Conservation (phyloP, 2,888 invertebrate genomes). For the Philopedon plagiatum region DNA sequence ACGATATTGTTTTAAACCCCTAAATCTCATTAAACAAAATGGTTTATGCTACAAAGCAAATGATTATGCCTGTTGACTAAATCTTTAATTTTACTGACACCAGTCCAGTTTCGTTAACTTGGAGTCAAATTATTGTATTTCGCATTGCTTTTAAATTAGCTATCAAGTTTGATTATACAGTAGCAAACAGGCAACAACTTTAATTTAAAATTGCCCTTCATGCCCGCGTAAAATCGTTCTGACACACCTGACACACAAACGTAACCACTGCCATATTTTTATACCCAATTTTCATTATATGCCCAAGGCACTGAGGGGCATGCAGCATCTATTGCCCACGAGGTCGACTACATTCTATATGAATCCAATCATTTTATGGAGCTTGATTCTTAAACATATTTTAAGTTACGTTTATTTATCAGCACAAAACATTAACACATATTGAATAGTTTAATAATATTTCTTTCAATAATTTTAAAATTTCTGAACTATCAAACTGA, state of each 20-base stretch:
- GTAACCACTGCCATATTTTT: constrained; percentile 1
- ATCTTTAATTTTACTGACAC: too few relatives aligned
- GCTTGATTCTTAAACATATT: constrained; percentile 4
- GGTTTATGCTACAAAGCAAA: too few relatives aligned
- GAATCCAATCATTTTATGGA: not conserved
- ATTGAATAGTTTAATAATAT: too few relatives aligned
- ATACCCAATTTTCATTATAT: constrained; percentile 8
- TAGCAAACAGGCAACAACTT: not conserved
- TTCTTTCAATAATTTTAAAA: too few relatives aligned
- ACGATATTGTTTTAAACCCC: too few relatives aligned
- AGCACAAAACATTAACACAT: too few relatives aligned
- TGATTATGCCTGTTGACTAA: too few relatives aligned
- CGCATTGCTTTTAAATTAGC: not conserved
- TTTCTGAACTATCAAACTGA: too few relatives aligned
- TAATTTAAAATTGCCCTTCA: constrained; percentile 9
- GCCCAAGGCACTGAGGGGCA: constrained; percentile 8
- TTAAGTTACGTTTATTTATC: not conserved
- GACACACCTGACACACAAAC: constrained; percentile 5
- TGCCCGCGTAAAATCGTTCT: not conserved
- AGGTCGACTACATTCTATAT: constrained; percentile 19
- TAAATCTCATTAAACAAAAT: too few relatives aligned
- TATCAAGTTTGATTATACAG: not conserved
- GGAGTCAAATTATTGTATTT: too few relatives aligned
- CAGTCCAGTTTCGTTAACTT: too few relatives aligned
- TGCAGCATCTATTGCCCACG: constrained; percentile 11